Evolutionary conservation across 2,888 invertebrate genomes (phyloP), one percentile per base, ranked within the genome.

Genomic region (Tetanocera ferruginea): DNA sequence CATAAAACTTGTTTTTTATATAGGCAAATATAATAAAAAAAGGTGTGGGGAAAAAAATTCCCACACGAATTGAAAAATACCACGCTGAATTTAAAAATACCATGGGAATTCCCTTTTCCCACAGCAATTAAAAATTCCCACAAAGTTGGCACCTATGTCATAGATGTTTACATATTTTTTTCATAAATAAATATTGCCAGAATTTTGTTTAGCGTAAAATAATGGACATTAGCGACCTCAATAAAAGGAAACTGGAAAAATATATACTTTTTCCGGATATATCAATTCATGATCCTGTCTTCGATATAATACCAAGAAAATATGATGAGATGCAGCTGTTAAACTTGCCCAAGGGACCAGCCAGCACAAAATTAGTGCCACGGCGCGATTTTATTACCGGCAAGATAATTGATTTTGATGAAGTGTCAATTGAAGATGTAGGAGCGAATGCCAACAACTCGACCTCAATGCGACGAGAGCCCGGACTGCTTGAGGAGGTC

Each of bases 401-500:
- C 5, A 91, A 94, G 87, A 93, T 97, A 79, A 90, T 93, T 6
- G 94, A 94, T 81, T 94, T 95, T 83, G 90, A 91, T 49, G 94
- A 94, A 88, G 91, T 93, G 0, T 85, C 89, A 28, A 83, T 92
- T 4, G 90, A 92, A 81, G 91, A 92, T 83, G 91, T 92, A 67
- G 94, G 93, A 5, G 92, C 92, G 76, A 94, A 92, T 80, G 92
- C 94, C 0, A 92, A 91, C 84, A 96, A 95, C 88, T 95, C 95
- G 0, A 92, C 95, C 87, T 96, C 97, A 0, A 93, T 97, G 91
- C 92, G 92, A 52, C 91, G 97, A 83, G 94, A 95, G 28, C 97
- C 96, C 0, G 92, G 94, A 57, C 93, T 94, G 9, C 92, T 94
- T 3, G 91, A 91, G 60, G 93, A 95, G 85, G 92, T 94, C 69